Conservation (phyloP, 2,797 vertebrate species). For the Valencia hispanica region DNA sequence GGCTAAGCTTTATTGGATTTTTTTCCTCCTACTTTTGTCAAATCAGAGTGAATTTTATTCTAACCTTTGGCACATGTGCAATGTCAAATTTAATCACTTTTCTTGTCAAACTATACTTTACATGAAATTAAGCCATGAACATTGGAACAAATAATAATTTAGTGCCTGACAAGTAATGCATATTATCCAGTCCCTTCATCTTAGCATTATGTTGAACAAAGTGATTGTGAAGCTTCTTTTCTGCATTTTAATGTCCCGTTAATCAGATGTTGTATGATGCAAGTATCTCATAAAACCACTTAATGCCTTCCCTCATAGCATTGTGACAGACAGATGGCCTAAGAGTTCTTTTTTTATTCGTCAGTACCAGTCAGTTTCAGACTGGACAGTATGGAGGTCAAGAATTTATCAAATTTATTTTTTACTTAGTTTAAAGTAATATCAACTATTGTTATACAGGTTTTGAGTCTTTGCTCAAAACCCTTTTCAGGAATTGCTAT, state of each 20-base stretch:
- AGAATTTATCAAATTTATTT: slow-evolving; percentile 25
- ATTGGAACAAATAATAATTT: slow-evolving; percentile 62
- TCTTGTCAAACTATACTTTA: slow-evolving; percentile 56
- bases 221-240: slow-evolving; percentile 27
- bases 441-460: no score
- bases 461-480: no score
- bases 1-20: slow-evolving; percentile 80
- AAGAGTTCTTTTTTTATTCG: slow-evolving; percentile 47
- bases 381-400: slow-evolving; percentile 28
- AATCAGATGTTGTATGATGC: slow-evolving; percentile 52
- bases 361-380: slow-evolving; percentile 21
- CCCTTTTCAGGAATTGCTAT: background rate
- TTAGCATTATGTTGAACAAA: slow-evolving; percentile 27
- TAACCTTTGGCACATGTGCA: slow-evolving; percentile 78
- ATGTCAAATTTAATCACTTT: slow-evolving; percentile 79
- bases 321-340: slow-evolving; percentile 41
- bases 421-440: slow-evolving; percentile 13
- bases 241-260: slow-evolving; percentile 44
- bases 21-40: slow-evolving; percentile 50
- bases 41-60: slow-evolving; percentile 73
- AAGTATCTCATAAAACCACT: slow-evolving; percentile 48
- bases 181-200: slow-evolving; percentile 29
- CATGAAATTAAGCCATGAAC: slow-evolving; percentile 70
- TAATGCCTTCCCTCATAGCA: slow-evolving; percentile 32
- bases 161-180: slow-evolving; percentile 47